phyloP scores from a whole-genome alignment of 2,797 vertebrate genomes.

The Brachyrhaphis roseni region DNA sequence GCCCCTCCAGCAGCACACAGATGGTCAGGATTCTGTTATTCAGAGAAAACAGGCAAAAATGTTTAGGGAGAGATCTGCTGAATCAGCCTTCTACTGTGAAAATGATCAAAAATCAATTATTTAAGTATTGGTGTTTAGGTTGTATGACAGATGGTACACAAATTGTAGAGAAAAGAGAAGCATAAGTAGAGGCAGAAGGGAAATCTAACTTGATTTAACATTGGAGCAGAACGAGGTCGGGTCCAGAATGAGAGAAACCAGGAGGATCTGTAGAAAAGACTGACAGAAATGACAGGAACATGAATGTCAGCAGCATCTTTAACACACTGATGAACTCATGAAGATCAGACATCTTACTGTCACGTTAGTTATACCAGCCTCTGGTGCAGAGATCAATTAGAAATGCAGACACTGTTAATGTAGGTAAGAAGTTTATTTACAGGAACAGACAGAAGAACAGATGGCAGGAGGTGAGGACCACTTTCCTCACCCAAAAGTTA shows the following conservation, averaged over 20 bases:
- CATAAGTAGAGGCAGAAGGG: not conserved
- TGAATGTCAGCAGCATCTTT: not conserved
- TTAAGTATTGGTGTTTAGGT: not conserved
- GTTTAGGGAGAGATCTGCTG: constrained; percentile 13
- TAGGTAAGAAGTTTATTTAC: too few species aligned
- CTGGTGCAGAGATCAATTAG: too few species aligned
- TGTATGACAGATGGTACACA: not conserved
- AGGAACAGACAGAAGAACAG: too few species aligned
- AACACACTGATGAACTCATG: not conserved
- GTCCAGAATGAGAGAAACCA: not conserved
- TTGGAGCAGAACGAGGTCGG: not conserved
- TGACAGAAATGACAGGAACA: not conserved
- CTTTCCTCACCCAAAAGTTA: too few species aligned
- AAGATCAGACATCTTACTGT: not conserved
- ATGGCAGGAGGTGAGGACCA: too few species aligned
- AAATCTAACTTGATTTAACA: not conserved
- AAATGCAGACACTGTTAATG: too few species aligned
- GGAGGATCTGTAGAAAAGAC: not conserved
- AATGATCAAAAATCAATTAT: not conserved
- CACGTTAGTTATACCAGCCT: too few species aligned
- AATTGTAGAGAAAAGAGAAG: not conserved
- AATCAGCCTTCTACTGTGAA: constrained; percentile 4
- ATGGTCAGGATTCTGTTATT: constrained; percentile 32
- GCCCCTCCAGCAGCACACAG: constrained; percentile 17
- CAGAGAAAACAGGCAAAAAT: constrained; percentile 19